These are phyloP conservation scores for Platanista minor DNA, from an alignment of 2,113 vertebrate genomes.

Conservation along the genomic window DNA sequence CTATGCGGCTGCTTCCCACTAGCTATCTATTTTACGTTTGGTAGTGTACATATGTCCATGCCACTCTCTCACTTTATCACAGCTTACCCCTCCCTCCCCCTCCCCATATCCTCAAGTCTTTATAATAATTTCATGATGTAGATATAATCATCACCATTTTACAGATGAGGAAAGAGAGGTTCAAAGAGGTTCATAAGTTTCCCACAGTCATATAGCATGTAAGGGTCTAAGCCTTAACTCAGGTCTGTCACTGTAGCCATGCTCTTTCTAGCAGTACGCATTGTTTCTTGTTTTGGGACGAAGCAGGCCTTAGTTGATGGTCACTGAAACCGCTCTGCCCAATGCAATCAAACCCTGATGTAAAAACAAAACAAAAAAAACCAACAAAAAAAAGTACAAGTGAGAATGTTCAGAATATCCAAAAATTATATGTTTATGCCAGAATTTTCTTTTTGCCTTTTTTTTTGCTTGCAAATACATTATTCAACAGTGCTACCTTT, in stretches of 20 bases:
- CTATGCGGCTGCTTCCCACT: no score
- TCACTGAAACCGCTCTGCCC: not conserved
- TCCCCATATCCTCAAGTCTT: no score
- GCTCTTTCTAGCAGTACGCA: not conserved
- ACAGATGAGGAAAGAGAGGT: not conserved
- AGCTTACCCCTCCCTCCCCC: no score
- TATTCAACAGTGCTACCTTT: not conserved
- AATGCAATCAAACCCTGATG: not conserved
- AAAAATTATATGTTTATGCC: not conserved
- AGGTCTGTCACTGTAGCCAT: not conserved
- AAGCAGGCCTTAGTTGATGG: not conserved
- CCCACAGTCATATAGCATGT: not conserved
- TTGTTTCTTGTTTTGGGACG: not conserved
- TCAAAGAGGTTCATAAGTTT: not conserved
- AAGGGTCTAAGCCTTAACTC: not conserved
- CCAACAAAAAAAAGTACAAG: not conserved
- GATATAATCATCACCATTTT: not conserved
- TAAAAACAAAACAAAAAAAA: not conserved
- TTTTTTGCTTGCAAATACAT: not conserved
- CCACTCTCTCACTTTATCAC: no score
- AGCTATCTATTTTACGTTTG: no score
- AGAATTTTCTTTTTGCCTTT: constrained; percentile 5
- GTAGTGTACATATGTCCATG: no score
- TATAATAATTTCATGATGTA: not conserved
- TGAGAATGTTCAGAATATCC: not conserved